These are phyloP conservation scores for Strongylocentrotus purpuratus DNA, from an alignment of 35 echinoderm and acorn worm species.

Conservation along the genomic window DNA sequence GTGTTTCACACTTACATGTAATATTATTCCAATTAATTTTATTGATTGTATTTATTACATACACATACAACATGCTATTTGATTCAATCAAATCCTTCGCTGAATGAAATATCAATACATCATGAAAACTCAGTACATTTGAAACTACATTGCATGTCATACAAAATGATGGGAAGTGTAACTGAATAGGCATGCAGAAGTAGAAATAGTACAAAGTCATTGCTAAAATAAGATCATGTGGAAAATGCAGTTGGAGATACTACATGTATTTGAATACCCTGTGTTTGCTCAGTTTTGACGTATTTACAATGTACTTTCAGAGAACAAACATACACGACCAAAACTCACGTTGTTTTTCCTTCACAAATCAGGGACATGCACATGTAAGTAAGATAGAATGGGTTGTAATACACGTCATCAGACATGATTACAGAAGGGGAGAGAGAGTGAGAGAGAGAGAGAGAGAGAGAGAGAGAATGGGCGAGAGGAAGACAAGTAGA, in stretches of 20 bases:
- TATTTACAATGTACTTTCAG: background rate
- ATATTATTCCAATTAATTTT: background rate
- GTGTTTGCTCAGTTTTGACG: background rate
- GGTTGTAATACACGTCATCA: background rate
- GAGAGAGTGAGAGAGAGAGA: background rate
- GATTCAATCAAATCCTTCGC: background rate
- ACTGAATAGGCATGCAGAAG: no score
- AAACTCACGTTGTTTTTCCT: background rate
- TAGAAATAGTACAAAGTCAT: background rate
- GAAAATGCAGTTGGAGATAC: background rate
- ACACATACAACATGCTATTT: background rate
- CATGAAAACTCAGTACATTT: no score
- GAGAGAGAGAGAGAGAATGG: background rate
- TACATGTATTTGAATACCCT: background rate
- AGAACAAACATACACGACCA: background rate
- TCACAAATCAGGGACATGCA: background rate
- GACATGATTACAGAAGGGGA: background rate
- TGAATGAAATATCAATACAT: background rate
- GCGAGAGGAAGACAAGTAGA: background rate
- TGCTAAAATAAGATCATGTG: background rate
- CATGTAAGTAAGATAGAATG: background rate
- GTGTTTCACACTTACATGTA: background rate
- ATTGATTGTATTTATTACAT: no score
- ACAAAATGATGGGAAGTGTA: no score
- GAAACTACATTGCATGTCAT: no score